These are phyloP conservation scores for Meles meles DNA, from an alignment of 2,113 vertebrate species.

Conservation along the genomic window DNA sequence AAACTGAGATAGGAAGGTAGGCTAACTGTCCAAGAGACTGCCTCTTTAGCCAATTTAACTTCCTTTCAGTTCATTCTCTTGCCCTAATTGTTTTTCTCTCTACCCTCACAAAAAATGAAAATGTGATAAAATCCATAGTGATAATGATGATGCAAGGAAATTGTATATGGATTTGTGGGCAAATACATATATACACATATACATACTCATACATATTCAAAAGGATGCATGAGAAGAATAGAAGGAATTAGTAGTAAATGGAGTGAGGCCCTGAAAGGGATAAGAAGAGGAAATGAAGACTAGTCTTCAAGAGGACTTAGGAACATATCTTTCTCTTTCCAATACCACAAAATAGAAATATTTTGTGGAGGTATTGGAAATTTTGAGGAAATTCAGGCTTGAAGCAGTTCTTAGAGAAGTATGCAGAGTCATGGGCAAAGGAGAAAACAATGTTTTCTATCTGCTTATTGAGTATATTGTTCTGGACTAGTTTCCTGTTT, in stretches of 20 bases:
- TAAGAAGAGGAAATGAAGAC: not conserved
- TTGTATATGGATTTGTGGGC: not conserved
- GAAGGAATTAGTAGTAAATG: not conserved
- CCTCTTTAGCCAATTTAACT: not conserved
- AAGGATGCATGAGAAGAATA: not conserved
- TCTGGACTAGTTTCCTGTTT: not conserved
- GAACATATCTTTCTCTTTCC: not conserved
- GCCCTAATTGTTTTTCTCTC: not conserved
- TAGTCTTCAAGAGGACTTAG: not conserved
- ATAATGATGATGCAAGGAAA: not conserved
- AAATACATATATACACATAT: not conserved
- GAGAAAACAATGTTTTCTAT: not conserved
- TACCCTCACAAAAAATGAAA: not conserved
- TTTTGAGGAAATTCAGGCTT: not conserved
- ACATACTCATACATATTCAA: not conserved
- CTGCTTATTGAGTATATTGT: not conserved
- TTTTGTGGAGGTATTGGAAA: not conserved
- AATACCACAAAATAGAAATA: no score
- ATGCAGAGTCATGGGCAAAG: rapidly evolving
- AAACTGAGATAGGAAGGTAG: not conserved
- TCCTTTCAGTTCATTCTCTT: not conserved
- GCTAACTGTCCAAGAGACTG: not conserved
- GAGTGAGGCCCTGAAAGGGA: not conserved
- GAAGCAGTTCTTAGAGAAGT: not conserved
- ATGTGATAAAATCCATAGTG: not conserved